Evolutionary conservation across 2,113 vertebrate species (phyloP), one percentile per base, ranked within the genome.

Genomic region (Dipodomys ordii): DNA sequence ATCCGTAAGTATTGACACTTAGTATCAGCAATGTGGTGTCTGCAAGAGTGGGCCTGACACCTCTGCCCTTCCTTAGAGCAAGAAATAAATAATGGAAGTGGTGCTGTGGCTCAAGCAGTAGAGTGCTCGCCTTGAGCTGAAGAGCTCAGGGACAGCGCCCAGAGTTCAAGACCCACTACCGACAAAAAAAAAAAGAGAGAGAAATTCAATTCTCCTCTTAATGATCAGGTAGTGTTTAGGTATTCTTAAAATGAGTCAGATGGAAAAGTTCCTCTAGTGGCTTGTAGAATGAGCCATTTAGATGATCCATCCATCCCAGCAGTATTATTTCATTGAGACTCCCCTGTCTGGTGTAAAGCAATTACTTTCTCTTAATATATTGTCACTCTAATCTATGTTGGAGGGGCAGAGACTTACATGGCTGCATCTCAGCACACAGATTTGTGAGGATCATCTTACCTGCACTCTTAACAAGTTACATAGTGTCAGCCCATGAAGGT

Each of bases 1-100:
- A 46, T 99, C 98, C 27, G 98, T 98, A 97, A 98, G 98, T 98
- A 67, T 5, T 7, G 0, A 3, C 2, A 20, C 3, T 23, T 25
- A 44, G 27, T 65, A 20, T 79, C 30, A 57, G 39, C 67, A 76
- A 4, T 12, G 25, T 60, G 11, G 13, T 27, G 1, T 32, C 22
- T 62, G 35, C 28, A 27, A 80, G 23, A 0, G 3, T 7, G 9
- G 35, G 30, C 77, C 27, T n/a, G 22, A n/a, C 8, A 19, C 4
- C 22, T 35, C 49, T 3, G 2, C 49, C 39, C 57, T 90, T 18
- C 2, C 19, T 25, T 28, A n/a, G 18, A 15, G 6, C 60, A 39
- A 1, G 35, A 27, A 81, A 10, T 35, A 62, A 35, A 53, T 6
- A 25, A 35, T 0, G 16, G 68, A 32, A 30, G 12, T 39, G 39